Conservation (phyloP, 2,888 invertebrate species). For the Drosophila villosipedis region DNA sequence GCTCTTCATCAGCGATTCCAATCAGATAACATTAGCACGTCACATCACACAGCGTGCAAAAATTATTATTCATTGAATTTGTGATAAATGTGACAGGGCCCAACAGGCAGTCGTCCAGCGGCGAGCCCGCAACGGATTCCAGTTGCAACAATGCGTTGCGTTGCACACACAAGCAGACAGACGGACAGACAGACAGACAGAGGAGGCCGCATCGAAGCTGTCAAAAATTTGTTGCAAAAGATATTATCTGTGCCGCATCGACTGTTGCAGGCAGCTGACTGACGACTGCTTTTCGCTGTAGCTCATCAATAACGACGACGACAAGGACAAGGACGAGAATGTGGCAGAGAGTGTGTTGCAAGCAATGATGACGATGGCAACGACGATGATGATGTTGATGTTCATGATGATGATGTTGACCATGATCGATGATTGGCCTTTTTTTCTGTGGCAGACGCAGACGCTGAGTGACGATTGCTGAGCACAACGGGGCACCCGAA, state of each 20-base stretch:
- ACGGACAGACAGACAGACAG: background rate
- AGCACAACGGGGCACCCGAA: conserved; percentile 41
- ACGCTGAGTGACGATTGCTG: conserved; percentile 75
- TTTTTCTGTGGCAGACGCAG: conserved; percentile 63
- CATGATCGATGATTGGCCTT: conserved; percentile 84
- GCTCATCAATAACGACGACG: conserved; percentile 71
- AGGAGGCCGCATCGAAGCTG: conserved; percentile 77
- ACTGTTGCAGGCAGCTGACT: conserved; percentile 45
- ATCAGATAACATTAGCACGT: conserved; percentile 84
- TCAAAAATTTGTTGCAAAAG: conserved; percentile 84
- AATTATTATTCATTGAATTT: conserved; percentile 85
- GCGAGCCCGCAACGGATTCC: conserved; percentile 14
- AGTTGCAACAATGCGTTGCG: conserved; percentile 18
- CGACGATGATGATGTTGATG: conserved; percentile 52
- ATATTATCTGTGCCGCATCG: conserved; percentile 75
- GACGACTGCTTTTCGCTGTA: conserved; percentile 61
- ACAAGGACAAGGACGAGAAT: conserved; percentile 41
- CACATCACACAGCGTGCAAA: conserved; percentile 83
- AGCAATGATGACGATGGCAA: conserved; percentile 12
- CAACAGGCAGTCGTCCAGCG: conserved; percentile 61
- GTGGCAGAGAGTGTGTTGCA: conserved; percentile 7
- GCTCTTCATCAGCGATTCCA: conserved; percentile 81
- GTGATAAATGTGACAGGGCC: conserved; percentile 84
- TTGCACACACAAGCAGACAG: conserved; percentile 5
- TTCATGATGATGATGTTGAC: conserved; percentile 71